phyloP scores from a whole-genome alignment of 2,113 vertebrate genomes.

The Pseudolaguvia tuberculata region DNA sequence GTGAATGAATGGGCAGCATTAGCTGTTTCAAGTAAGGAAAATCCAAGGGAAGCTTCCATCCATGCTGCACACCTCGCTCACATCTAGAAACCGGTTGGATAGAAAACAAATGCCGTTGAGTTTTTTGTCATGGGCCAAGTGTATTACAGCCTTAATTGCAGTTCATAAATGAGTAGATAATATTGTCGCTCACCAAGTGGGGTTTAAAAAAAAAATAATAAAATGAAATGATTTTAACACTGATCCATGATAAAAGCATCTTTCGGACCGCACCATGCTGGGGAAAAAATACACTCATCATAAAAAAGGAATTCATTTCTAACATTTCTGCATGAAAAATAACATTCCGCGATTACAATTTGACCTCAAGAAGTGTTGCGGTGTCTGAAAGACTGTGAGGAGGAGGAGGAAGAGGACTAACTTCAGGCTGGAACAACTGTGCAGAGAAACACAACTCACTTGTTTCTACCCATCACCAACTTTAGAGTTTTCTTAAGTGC shows the following conservation, averaged over 20 bases:
- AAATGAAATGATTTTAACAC: neutral
- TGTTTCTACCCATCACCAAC: slow-evolving; percentile 20
- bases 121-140: slow-evolving; percentile 28
- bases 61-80: neutral
- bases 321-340: slow-evolving; percentile 29
- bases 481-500: slow-evolving; percentile 46
- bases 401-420: too few species aligned
- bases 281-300: neutral
- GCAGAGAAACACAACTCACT: slow-evolving; percentile 29
- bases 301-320: slow-evolving; percentile 11
- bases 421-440: slow-evolving; percentile 47
- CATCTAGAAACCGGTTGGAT: neutral
- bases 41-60: slow-evolving; percentile 18
- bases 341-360: slow-evolving; percentile 21
- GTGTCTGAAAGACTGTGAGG: slow-evolving; percentile 19
- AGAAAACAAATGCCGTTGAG: slow-evolving; percentile 27
- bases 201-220: neutral
- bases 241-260: slow-evolving; percentile 10
- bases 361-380: slow-evolving; percentile 26
- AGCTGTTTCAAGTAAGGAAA: slow-evolving; percentile 30
- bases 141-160: slow-evolving; percentile 14
- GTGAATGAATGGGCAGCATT: slow-evolving; percentile 23
- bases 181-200: neutral
- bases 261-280: neutral
- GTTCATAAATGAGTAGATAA: slow-evolving; percentile 11